Conservation (phyloP, 2,888 invertebrate species). For the Acleris cristana region DNA sequence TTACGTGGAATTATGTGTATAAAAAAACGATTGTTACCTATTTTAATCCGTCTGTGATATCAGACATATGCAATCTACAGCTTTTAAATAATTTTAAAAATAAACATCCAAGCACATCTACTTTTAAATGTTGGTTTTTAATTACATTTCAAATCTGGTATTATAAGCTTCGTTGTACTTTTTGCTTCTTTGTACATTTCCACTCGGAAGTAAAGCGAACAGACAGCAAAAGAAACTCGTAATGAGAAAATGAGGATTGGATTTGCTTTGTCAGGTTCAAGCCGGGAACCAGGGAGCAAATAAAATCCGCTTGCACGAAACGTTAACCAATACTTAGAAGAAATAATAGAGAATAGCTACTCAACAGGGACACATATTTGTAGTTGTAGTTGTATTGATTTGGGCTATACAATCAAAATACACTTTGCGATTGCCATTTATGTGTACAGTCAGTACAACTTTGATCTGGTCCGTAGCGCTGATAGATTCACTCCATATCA, state of each 20-base stretch:
- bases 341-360: background rate
- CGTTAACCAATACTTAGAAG: constrained; percentile 1
- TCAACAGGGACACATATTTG: background rate
- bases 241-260: constrained; percentile 76
- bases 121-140: constrained; percentile 36
- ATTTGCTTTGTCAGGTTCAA: constrained; percentile 66
- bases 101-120: background rate
- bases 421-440: no score
- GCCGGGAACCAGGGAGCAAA: constrained; percentile 53
- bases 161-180: constrained; percentile 27
- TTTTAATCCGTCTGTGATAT: no score
- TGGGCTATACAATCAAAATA: no score
- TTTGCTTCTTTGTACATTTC: constrained; percentile 58
- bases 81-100: no score
- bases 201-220: constrained; percentile 57
- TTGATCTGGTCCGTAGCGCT: no score
- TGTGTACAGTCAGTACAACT: no score
- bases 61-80: no score
- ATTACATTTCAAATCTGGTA: constrained; percentile 28
- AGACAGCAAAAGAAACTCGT: constrained; percentile 63
- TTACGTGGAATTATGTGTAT: no score
- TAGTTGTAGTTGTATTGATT: background rate
- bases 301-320: constrained; percentile 45
- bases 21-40: no score
- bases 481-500: no score